Evolutionary conservation across 64 coral and sea anemone species (phyloP), one percentile per base, ranked within the genome.

Genomic region (Stichodactyla helianthus): DNA sequence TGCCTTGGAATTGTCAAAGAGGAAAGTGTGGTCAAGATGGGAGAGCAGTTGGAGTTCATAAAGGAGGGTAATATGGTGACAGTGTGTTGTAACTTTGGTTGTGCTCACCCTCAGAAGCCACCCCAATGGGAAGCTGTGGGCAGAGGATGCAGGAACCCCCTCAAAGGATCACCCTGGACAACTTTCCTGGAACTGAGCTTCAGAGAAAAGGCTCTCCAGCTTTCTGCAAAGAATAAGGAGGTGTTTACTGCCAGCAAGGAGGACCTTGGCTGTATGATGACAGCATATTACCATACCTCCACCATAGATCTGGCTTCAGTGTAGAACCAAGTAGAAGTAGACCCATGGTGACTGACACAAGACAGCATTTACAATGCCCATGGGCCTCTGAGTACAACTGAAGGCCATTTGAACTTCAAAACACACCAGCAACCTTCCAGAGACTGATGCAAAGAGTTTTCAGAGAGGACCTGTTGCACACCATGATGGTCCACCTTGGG

Each of bases 311-410:
- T n/a, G n/a, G n/a, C n/a, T n/a, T n/a, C n/a, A n/a, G n/a, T n/a
- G n/a, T 77, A 92, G 17, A 82, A 90, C 51, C 84, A 92, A 20
- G 76, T 82, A 14, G n/a, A 86, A 14, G 84, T 91, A 5, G 7
- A 86, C 13, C 83, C 83, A 16, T n/a, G 10, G 10, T 0, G 79
- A 83, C 28, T 52, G 63, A 7, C 77, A 82, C 54, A 87, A 87
- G 53, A 92, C 90, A 2, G 64, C 64, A 7, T 88, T 92, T 86
- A 92, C 80, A 2, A 92, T 86, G 8, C 64, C 79, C 0, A 77
- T 84, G 85, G 85, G 79, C 15, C 53, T 91, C 77, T 91, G 63
- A 92, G 65, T 92, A 92, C 25, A 82, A 52, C 12, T 7, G 61
- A 5, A 91, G 82, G 71, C 89, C 83, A 17, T 91, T 59, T 50